Evolutionary conservation across 2,888 invertebrate species (phyloP), one percentile per base, ranked within the genome.

Genomic region (Drosophila conformis): DNA sequence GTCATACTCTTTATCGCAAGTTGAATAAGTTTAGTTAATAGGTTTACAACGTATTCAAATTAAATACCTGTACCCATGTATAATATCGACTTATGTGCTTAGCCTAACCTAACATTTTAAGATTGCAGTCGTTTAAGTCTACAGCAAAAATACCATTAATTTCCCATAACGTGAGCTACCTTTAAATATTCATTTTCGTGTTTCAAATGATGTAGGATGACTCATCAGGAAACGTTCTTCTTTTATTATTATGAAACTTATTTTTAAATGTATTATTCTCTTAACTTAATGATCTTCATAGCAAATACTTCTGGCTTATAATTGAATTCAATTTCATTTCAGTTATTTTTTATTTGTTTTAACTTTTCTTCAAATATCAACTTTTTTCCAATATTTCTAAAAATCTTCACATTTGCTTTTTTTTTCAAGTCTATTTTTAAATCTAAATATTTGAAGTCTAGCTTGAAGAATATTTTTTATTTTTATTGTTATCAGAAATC

Each of bases 11-110:
- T 53, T 29, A 63, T 31, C 33, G 46, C 60, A 69, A 56, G 62
- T 72, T 58, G 65, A 71, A 62, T 79, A 42, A 10, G 35, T 36
- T 69, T 36, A 40, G 48, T 40, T 29, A 61, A 59, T 65, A 21
- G 40, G 18, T 65, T 74, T 36, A 31, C 29, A 25, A 33, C 49
- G 49, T 38, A 48, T 48, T 68, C 2, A 51, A 40, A 51, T 29
- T 13, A 52, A 65, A 27, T 35, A 42, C 51, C 18, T 18, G 6
- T 4, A 40, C 10, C 27, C 21, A 65, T 33, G 51, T 51, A 51
- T 49, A 38, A 15, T 15, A 11, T n/a, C 11, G 6, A 15, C 25
- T 25, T 25, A 4, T 13, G 46, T 21, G 25, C 21, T 25, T 25
- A 46, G 46, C 46, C 46, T 2, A 15, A 25, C 4, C 46, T 15